A percentile compares a stretch with the other conserved stretches of the same genome.
phyloP scores from a whole-genome alignment of 2,888 invertebrate species.

The Conus canariensis region DNA sequence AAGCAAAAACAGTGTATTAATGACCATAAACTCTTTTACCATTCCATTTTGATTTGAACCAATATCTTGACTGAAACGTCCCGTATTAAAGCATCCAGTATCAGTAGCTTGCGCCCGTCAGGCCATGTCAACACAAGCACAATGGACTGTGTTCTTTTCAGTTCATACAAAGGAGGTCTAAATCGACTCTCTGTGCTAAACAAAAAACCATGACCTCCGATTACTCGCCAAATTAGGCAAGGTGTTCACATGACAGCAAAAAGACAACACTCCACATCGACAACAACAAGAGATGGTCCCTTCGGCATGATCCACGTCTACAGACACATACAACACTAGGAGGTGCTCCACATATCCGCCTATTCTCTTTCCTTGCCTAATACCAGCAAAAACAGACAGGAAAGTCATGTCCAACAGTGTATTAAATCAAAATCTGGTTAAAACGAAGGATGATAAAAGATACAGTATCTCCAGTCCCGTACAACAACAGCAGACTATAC shows the following conservation, averaged over 20 bases:
- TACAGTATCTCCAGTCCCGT: not conserved
- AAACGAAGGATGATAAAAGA: not conserved
- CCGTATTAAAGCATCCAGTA: not conserved
- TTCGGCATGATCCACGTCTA: not conserved
- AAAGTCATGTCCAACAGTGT: too few relatives aligned
- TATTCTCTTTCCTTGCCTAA: not conserved
- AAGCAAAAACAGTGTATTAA: not conserved
- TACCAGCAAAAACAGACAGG: not conserved
- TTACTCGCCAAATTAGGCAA: not conserved
- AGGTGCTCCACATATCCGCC: not conserved
- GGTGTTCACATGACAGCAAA: not conserved
- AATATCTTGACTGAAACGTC: not conserved
- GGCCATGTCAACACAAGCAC: not conserved
- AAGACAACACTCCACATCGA: not conserved
- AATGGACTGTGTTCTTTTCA: not conserved
- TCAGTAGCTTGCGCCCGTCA: not conserved
- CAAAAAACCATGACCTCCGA: too few relatives aligned
- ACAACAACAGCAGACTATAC: not conserved
- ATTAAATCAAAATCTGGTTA: too few relatives aligned
- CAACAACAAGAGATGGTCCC: slow-evolving; percentile 10
- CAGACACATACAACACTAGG: not conserved
- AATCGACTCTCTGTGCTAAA: not conserved
- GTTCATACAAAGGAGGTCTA: not conserved
- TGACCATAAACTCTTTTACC: not conserved
- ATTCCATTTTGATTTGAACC: not conserved